A percentile compares a stretch with the other conserved stretches of the same genome.
Conservation (phyloP, 2,888 invertebrate species). For the Scrobipalpa atriplicella region DNA sequence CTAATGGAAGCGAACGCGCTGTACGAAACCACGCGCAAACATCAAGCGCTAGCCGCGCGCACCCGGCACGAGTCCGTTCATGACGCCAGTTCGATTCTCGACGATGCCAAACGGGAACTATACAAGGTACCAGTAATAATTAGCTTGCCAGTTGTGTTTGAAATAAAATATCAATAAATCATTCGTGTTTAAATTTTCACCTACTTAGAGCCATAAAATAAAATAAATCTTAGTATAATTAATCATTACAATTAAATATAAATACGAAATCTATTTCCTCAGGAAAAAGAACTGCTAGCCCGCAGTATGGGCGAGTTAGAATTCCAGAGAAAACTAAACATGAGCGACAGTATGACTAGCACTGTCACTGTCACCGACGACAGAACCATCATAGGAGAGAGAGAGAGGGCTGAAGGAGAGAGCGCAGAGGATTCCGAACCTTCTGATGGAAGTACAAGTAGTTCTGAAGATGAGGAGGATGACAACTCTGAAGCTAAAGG, state of each 20-base stretch:
- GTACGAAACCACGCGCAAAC: conserved; percentile 67
- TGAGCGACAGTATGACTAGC: conserved; percentile 61
- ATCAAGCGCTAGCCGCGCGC: conserved; percentile 60
- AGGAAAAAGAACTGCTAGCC: conserved; percentile 78
- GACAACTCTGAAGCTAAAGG: conserved; percentile 71
- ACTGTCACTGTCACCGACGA: conserved; percentile 35
- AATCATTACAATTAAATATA: too few species aligned
- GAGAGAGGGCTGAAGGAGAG: conserved; percentile 81
- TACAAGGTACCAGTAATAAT: conserved; percentile 74
- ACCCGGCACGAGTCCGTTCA: conserved; percentile 64
- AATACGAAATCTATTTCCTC: conserved; percentile 36
- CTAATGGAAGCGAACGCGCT: conserved; percentile 90
- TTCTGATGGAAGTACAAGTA: conserved; percentile 81
- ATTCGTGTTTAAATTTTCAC: too few species aligned
- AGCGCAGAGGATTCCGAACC: conserved; percentile 82
- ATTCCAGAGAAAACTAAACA: conserved; percentile 74
- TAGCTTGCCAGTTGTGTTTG: too few species aligned
- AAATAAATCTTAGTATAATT: too few species aligned
- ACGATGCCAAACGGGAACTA: conserved; percentile 91
- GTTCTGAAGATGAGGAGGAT: conserved; percentile 77
- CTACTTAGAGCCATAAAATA: too few species aligned
- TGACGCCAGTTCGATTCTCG: conserved; percentile 77
- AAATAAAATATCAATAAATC: too few species aligned
- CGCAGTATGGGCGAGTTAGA: conserved; percentile 78
- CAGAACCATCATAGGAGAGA: conserved; percentile 63